phyloP scores from a whole-genome alignment of 2,888 invertebrate species.

The Diloba caeruleocephala region DNA sequence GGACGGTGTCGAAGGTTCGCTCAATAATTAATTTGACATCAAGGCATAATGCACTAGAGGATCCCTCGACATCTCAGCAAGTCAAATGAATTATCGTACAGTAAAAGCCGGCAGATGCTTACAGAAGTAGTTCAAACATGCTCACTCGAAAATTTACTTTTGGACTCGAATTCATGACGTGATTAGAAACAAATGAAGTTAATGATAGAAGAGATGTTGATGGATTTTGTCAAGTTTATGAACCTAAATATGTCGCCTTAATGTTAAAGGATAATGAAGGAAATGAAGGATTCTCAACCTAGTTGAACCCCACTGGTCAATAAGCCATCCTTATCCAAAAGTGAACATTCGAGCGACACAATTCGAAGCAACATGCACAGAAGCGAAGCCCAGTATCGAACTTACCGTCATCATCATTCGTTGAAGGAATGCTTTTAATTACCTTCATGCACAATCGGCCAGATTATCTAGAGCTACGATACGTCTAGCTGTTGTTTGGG shows the following conservation, averaged over 20 bases:
- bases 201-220: constrained; percentile 16
- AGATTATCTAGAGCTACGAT: constrained; percentile 82
- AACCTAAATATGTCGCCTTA: constrained; percentile 17
- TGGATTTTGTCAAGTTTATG: constrained; percentile 11
- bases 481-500: constrained; percentile 78
- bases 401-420: constrained; percentile 85
- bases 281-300: constrained; percentile 21
- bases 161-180: constrained; percentile 54
- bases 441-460: constrained; percentile 84
- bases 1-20: constrained; percentile 79
- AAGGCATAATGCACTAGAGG: constrained; percentile 61
- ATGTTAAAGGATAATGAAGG: constrained; percentile 14
- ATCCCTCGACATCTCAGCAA: constrained; percentile 85
- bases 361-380: constrained; percentile 58
- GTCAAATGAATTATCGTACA: constrained; percentile 86
- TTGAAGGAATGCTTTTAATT: constrained; percentile 82
- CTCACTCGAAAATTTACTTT: constrained; percentile 71
- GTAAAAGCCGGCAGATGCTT: constrained; percentile 59
- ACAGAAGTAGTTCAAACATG: constrained; percentile 60
- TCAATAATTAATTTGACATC: constrained; percentile 68
- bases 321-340: constrained; percentile 40
- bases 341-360: constrained; percentile 50
- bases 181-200: background rate
- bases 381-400: constrained; percentile 77
- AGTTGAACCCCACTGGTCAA: constrained; percentile 14